phyloP scores from a whole-genome alignment of 2,888 invertebrate genomes.

The Zygogramma bicolorata region DNA sequence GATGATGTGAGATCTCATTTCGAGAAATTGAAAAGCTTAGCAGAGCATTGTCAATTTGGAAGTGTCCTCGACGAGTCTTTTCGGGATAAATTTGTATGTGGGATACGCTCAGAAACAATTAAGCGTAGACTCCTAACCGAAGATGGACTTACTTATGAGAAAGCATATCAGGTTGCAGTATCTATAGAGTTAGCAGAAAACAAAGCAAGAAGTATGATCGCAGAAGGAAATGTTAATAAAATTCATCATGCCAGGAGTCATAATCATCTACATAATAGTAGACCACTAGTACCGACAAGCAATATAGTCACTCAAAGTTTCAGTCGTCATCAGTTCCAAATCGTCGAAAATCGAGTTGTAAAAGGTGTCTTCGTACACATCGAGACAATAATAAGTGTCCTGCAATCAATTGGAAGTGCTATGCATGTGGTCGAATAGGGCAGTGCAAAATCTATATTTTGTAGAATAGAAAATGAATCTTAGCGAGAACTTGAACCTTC shows the following conservation, averaged over 20 bases:
- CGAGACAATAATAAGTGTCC: slow-evolving; percentile 28
- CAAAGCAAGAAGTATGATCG: slow-evolving; percentile 13
- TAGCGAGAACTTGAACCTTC: no score
- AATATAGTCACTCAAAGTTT: no score
- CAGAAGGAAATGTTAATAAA: background rate
- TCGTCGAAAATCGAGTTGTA: slow-evolving; percentile 1
- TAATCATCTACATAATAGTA: no score
- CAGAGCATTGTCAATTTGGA: slow-evolving; percentile 42
- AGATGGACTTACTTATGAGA: slow-evolving; percentile 20
- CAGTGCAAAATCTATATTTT: slow-evolving; percentile 30
- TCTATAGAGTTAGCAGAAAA: slow-evolving; percentile 32
- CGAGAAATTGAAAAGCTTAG: slow-evolving; percentile 41
- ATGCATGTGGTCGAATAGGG: slow-evolving; percentile 9
- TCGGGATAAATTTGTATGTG: slow-evolving; percentile 32
- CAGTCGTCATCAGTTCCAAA: background rate
- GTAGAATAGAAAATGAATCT: no score
- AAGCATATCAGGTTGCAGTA: slow-evolving; percentile 5
- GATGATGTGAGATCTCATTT: slow-evolving; percentile 32
- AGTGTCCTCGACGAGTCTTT: slow-evolving; percentile 16
- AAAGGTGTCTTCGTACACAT: slow-evolving; percentile 14
- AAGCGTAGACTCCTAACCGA: slow-evolving; percentile 39
- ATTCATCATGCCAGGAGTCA: background rate
- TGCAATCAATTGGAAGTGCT: slow-evolving; percentile 32
- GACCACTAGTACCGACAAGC: no score
- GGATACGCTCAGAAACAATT: background rate